A percentile compares a stretch with the other conserved stretches of the same genome.
Evolutionary conservation across 1,140 invertebrate species (phyloP).

Genomic region (Psix sp.): DNA sequence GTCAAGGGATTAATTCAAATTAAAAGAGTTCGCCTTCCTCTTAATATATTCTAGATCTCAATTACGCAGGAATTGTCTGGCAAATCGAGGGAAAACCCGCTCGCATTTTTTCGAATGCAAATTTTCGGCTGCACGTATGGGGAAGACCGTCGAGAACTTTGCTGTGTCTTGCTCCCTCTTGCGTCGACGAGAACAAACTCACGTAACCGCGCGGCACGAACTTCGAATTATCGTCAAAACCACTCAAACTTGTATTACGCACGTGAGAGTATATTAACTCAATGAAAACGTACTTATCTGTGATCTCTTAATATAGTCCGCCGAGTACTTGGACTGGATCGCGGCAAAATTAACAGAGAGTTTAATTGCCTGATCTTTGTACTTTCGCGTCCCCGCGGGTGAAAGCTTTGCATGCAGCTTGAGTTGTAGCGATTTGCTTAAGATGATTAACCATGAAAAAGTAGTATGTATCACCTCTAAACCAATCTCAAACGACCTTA

Average conservation of each 20-base stretch:
- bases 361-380: constrained; percentile 49
- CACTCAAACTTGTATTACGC: constrained; percentile 59
- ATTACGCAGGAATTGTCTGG: constrained; percentile 42
- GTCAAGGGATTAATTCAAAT: constrained; percentile 16
- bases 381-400: background rate
- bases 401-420: no score
- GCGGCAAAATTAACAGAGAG: constrained; percentile 45
- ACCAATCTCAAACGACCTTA: no score
- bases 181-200: constrained; percentile 23
- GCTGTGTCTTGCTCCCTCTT: background rate
- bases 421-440: no score
- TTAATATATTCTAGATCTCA: constrained; percentile 46
- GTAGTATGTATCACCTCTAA: no score
- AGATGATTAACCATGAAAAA: no score
- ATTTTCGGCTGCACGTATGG: constrained; percentile 15
- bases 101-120: constrained; percentile 48
- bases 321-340: constrained; percentile 19
- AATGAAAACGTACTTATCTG: constrained; percentile 57
- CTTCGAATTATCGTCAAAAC: constrained; percentile 54
- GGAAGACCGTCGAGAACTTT: no score
- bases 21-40: constrained; percentile 20
- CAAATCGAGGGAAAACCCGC: constrained; percentile 48
- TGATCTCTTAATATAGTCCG: constrained; percentile 51
- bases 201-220: constrained; percentile 53
- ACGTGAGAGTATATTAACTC: constrained; percentile 54